phyloP scores from a whole-genome alignment of 2,797 vertebrate species.

The Pristis pectinata region DNA sequence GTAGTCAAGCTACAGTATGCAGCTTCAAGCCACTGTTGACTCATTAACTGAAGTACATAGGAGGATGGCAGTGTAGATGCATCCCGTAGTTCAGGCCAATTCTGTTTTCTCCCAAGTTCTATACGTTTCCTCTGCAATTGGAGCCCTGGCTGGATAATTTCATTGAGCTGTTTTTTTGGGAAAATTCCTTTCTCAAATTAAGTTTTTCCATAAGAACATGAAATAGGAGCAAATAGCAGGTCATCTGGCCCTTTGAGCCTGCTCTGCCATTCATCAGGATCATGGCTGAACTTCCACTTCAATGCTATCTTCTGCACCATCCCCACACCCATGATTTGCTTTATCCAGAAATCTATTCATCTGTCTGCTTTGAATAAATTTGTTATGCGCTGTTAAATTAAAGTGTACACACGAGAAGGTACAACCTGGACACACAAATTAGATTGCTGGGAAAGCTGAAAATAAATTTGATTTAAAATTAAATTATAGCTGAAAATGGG shows the following conservation, averaged over 20 bases:
- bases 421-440: background rate
- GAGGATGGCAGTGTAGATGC: background rate
- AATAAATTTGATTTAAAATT: background rate
- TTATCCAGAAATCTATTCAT: too few species aligned
- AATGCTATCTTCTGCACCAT: too few species aligned
- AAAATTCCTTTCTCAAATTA: background rate
- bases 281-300: too few species aligned
- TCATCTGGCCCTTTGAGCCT: too few species aligned
- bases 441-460: background rate
- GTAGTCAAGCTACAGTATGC: too few species aligned
- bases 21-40: too few species aligned
- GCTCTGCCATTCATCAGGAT: too few species aligned
- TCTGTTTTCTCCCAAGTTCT: background rate
- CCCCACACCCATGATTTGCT: too few species aligned
- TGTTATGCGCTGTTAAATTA: background rate
- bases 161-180: background rate
- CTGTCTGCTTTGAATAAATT: too few species aligned
- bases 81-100: background rate
- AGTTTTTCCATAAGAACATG: background rate
- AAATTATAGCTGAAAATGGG: background rate
- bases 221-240: too few species aligned
- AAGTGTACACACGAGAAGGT: background rate
- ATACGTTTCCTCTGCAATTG: background rate
- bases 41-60: too few species aligned
- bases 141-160: background rate